Evolutionary conservation across 2,113 vertebrate genomes (phyloP), one percentile per base, ranked within the genome.

Genomic region (Gnathonemus longibarbis): DNA sequence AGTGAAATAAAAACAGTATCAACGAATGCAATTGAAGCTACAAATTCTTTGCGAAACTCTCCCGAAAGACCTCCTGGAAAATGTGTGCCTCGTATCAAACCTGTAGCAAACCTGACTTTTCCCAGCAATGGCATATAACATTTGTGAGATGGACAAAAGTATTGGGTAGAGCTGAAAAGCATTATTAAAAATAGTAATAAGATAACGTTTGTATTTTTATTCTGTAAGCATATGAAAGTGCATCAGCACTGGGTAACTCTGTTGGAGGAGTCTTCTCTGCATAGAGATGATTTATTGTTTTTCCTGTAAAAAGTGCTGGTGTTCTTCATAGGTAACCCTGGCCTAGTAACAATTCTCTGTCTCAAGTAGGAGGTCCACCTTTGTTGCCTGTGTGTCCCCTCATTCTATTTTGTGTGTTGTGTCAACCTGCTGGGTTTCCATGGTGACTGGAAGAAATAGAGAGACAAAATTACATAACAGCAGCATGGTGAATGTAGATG

Each of bases 381-480:
- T 27, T 87, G 85, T 56, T 53, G 50, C n/a, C 85, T 19, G 50
- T 49, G 50, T 17, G 27, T 52, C 31, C 85, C 15, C 11, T 53
- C 50, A 56, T 27, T 13, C 17, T 56, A 31, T 87, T 35, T 35
- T 53, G n/a, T 27, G 21, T 87, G 24, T 87, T 53, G 50, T 87
- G 49, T 87, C 45, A 35, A 56, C 85, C 50, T 52, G 3, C 31
- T 24, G n/a, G 15, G 27, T 87, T 53, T 87, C 85, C 85, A 87
- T 53, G 50, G 85, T 35, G 13, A 86, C 46, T 31, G 24, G 84
- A 13, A 8, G 21, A 86, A 50, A 48, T 48, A n/a, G 39, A 84
- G 80, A 84, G 17, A 84, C 83, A 84, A 84, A 84, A 86, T 86
- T 86, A 86, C 84, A 50, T 86, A 86, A 86, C 84, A 86, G 84